Percentiles rank a stretch among this genome's conserved stretches.
phyloP scores from a whole-genome alignment of 2,888 invertebrate species.

The Panopea generosa region DNA sequence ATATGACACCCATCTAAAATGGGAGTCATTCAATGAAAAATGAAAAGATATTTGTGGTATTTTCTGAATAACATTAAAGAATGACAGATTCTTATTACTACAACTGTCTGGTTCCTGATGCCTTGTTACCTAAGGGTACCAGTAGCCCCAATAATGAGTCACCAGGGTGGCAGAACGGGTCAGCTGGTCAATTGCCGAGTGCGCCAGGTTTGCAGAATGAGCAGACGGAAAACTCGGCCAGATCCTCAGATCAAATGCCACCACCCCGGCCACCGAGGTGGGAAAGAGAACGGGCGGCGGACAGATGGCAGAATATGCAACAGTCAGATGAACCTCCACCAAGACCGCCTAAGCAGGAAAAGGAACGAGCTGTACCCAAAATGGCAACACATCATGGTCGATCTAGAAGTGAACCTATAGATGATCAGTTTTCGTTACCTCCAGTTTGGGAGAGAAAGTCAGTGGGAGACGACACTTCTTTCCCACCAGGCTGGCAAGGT shows the following conservation, averaged over 20 bases:
- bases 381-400: too few species aligned
- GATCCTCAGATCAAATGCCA: neutral
- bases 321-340: conserved; percentile 23
- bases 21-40: neutral
- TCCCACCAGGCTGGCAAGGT: conserved; percentile 4
- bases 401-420: too few species aligned
- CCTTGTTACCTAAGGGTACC: conserved; percentile 18
- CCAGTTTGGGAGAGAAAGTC: too few species aligned
- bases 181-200: too few species aligned
- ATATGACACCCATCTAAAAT: neutral
- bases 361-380: neutral
- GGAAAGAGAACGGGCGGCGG: too few species aligned
- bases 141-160: neutral
- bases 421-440: too few species aligned
- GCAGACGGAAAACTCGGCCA: too few species aligned
- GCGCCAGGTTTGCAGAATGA: too few species aligned
- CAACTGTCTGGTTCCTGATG: conserved; percentile 52
- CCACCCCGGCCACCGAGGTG: neutral
- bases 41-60: neutral
- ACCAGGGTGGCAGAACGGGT: too few species aligned
- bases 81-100: conserved; percentile 54
- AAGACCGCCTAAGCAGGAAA: conserved; percentile 28
- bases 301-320: too few species aligned
- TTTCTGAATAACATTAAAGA: conserved; percentile 2
- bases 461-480: neutral